These are phyloP conservation scores for Holcopasites calliopsidis DNA, from an alignment of 1,140 invertebrate species.

Conservation along the genomic window DNA sequence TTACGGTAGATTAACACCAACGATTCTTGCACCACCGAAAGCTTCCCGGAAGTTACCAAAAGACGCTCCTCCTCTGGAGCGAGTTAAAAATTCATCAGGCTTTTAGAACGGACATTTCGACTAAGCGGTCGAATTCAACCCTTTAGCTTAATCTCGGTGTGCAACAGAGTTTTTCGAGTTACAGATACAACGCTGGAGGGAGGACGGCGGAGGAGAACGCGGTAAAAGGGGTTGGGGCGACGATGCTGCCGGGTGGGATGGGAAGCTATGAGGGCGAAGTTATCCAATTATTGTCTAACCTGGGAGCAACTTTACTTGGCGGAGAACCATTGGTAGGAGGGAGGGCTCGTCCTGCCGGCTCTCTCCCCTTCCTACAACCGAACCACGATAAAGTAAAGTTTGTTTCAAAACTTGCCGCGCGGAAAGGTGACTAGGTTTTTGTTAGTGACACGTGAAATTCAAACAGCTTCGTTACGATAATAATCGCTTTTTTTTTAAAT, in stretches of 20 bases:
- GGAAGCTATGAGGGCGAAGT: slow-evolving; percentile 74
- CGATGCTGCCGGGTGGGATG: slow-evolving; percentile 54
- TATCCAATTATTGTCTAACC: slow-evolving; percentile 81
- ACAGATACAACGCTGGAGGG: slow-evolving; percentile 31
- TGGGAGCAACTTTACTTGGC: slow-evolving; percentile 78
- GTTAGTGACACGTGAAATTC: slow-evolving; percentile 72
- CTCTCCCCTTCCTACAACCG: slow-evolving; percentile 68
- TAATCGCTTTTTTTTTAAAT: slow-evolving; percentile 42
- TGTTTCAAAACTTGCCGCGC: slow-evolving; percentile 73
- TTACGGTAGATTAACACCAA: background rate
- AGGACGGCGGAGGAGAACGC: slow-evolving; percentile 1
- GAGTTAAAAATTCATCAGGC: slow-evolving; percentile 40
- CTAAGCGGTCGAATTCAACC: slow-evolving; percentile 66
- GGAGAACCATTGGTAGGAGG: slow-evolving; percentile 60
- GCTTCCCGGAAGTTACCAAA: background rate
- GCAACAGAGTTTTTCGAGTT: slow-evolving; percentile 73
- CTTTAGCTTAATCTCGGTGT: slow-evolving; percentile 72
- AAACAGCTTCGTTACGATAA: slow-evolving; percentile 64
- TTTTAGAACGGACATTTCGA: slow-evolving; percentile 49
- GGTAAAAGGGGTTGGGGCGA: slow-evolving; percentile 22
- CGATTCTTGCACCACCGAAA: background rate
- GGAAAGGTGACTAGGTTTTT: slow-evolving; percentile 63
- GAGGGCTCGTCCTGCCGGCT: slow-evolving; percentile 62
- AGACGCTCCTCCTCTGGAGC: background rate
- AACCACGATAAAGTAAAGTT: slow-evolving; percentile 78